These are phyloP conservation scores for Anguilla megastoma DNA, from an alignment of 2,797 vertebrate genomes.

Conservation along the genomic window DNA sequence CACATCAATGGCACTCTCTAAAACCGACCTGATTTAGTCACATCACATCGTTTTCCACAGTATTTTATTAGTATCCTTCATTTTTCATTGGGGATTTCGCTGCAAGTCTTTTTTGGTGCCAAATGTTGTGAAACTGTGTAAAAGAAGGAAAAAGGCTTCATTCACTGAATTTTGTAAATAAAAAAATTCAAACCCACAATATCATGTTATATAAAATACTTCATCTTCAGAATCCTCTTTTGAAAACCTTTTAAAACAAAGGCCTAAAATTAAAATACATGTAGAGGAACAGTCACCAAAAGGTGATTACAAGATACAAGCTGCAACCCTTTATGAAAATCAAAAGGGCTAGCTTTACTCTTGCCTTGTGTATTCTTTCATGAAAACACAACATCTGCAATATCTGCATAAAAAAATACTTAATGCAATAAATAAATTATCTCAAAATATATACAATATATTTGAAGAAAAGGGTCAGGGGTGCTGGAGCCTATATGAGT, in stretches of 20 bases:
- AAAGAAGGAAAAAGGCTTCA: conserved; percentile 31
- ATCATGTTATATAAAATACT: not conserved
- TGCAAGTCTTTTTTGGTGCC: conserved; percentile 44
- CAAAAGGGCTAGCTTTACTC: not conserved
- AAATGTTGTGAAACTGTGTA: conserved; percentile 35
- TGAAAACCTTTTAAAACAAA: not conserved
- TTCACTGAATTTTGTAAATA: not conserved
- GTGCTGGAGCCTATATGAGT: too few species aligned
- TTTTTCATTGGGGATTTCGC: conserved; percentile 46
- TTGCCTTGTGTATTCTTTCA: not conserved
- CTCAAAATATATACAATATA: not conserved
- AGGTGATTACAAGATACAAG: not conserved
- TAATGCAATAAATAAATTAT: not conserved
- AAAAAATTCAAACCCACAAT: not conserved
- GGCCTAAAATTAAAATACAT: not conserved
- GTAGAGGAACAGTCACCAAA: not conserved
- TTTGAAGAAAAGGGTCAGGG: not conserved
- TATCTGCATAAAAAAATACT: not conserved
- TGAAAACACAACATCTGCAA: not conserved
- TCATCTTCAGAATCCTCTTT: not conserved
- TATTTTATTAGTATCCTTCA: conserved; percentile 65
- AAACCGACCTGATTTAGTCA: conserved; percentile 63
- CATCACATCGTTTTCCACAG: conserved; percentile 61
- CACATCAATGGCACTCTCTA: conserved; percentile 68
- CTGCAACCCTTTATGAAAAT: not conserved